Conservation (phyloP, 2,797 vertebrate genomes). For the Phyllotis vaccarum region DNA sequence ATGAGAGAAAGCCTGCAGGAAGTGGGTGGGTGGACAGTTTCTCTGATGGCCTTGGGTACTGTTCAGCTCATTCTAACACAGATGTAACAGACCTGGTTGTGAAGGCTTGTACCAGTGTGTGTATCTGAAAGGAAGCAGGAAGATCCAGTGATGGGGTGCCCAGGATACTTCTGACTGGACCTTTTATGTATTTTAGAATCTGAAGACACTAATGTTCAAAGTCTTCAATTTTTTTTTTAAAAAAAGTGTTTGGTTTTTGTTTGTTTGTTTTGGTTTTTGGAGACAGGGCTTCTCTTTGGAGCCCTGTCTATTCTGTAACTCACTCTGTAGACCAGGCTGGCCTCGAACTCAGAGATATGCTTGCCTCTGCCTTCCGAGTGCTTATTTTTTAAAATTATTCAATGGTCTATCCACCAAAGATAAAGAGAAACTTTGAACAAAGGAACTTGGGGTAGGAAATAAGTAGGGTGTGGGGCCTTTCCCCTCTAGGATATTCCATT, state of each 20-base stretch:
- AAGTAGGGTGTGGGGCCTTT: background rate
- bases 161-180: background rate
- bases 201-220: background rate
- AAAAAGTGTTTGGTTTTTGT: background rate
- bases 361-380: background rate
- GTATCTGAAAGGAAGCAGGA: background rate
- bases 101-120: background rate
- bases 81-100: background rate
- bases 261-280: background rate
- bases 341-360: background rate
- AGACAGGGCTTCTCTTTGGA: background rate
- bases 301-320: background rate
- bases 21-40: background rate
- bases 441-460: background rate
- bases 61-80: background rate
- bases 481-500: background rate
- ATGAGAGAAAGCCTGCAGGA: background rate
- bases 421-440: background rate
- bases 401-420: background rate
- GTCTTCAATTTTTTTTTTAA: background rate
- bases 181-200: background rate
- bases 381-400: conserved; percentile 40
- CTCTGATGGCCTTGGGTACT: background rate
- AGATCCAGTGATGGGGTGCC: background rate
- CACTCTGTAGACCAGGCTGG: background rate